Base-by-base conservation (phyloP, 2,113 vertebrate species). In the Calyptommatus sinebrachiatus region DNA sequence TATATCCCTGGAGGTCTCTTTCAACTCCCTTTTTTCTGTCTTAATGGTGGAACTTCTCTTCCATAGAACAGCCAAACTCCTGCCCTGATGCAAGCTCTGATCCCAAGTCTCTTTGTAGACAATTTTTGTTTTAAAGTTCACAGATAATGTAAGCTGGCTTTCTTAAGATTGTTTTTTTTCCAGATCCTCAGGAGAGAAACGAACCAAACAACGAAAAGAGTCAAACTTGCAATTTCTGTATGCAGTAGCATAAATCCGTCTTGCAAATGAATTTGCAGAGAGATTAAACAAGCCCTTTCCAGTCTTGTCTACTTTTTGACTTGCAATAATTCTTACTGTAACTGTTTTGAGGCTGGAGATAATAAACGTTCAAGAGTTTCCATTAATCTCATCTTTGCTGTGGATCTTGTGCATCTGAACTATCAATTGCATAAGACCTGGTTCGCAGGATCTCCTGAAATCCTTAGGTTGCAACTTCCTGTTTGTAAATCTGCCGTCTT, bases 311-410 rank as follows among this genome's bases (percentile, higher is more conserved):
- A 21, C 66, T 73, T 22, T 84, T 86, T 88, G 83, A 86, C 90
- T 91, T 91, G 88, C 89, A 91, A 83, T 88, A 88, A 90, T 92
- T 92, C 85, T 88, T 90, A 90, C 84, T 92, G 91, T 91, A 91
- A 88, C 84, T 90, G 85, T 83, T 84, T 29, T 85, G 89, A 89
- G 85, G 81, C 88, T 90, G 84, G 84, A 85, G 89, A 26, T 26
- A 78, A 91, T 91, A 91, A 92, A 92, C 61, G 85, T 87, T 78
- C 84, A n/a, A 46, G 76, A 80, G 50, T 77, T 71, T 80, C 1
- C 65, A 70, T 73, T 69, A 20, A 77, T 79, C 4, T 48, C 87
- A 79, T 84, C 50, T 0, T 16, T 1, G 77, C 6, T 0, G 5
- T 14, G 35, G 35, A 0, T 73, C 16, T 2, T 78, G 31, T 78